Evolutionary conservation across 2,888 invertebrate genomes (phyloP).

Genomic region (Cabera pusaria): DNA sequence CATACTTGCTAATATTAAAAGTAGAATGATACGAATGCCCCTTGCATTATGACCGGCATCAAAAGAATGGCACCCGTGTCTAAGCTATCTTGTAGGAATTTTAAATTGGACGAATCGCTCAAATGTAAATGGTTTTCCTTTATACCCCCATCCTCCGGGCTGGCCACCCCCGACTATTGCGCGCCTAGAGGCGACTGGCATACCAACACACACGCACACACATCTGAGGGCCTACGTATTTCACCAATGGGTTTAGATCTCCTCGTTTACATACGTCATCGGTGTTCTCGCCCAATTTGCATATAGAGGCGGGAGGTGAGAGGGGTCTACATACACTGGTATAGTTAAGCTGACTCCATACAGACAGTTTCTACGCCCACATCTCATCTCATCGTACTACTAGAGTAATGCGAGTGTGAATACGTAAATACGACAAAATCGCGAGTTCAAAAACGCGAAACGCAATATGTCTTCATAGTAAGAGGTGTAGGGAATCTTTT

Average conservation of each 20-base stretch:
- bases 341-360: conserved; percentile 71
- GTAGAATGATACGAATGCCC: conserved; percentile 50
- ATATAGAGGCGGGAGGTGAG: conserved; percentile 49
- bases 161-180: conserved; percentile 80
- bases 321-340: conserved; percentile 57
- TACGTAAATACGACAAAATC: conserved; percentile 81
- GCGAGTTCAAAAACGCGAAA: conserved; percentile 82
- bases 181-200: conserved; percentile 82
- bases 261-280: conserved; percentile 70
- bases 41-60: conserved; percentile 74
- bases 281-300: conserved; percentile 56
- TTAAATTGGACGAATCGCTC: conserved; percentile 85
- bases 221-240: conserved; percentile 65
- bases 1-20: not conserved
- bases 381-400: conserved; percentile 76
- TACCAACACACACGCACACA: conserved; percentile 80
- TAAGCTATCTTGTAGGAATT: conserved; percentile 84
- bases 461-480: conserved; percentile 81
- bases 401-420: conserved; percentile 81
- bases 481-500: conserved; percentile 74
- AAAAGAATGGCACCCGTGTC: conserved; percentile 83
- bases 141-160: conserved; percentile 82
- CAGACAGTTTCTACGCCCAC: conserved; percentile 59
- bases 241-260: conserved; percentile 67
- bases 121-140: conserved; percentile 85